These are phyloP conservation scores for Cephus nigrinus DNA, from an alignment of 2,888 invertebrate species.

Conservation along the genomic window DNA sequence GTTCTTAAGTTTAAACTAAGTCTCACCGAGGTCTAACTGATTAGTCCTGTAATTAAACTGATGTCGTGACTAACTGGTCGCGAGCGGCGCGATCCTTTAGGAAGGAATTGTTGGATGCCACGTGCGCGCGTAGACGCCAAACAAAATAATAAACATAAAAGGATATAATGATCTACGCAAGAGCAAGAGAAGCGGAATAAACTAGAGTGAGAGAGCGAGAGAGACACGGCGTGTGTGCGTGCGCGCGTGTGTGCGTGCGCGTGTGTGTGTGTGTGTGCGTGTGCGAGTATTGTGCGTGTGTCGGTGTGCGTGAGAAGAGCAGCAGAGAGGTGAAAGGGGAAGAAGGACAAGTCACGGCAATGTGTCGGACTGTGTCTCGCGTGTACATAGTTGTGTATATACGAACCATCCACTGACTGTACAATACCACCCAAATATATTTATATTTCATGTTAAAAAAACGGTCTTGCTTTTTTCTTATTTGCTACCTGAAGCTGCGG, in stretches of 20 bases:
- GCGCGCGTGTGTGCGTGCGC: not conserved
- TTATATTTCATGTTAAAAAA: constrained; percentile 59
- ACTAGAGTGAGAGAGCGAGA: constrained; percentile 2
- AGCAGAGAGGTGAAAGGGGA: not conserved
- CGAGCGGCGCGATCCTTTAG: not conserved
- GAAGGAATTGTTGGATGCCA: not conserved
- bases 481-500: constrained; percentile 5
- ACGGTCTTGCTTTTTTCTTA: constrained; percentile 4
- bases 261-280: not conserved
- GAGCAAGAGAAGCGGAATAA: not conserved
- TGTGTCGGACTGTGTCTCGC: constrained; percentile 12
- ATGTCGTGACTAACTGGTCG: constrained; percentile 4
- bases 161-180: not conserved
- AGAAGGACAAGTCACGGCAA: constrained; percentile 1
- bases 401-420: constrained; percentile 59
- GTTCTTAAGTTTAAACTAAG: constrained; percentile 45
- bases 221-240: not conserved
- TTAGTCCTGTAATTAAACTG: constrained; percentile 29
- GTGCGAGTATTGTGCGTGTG: not conserved
- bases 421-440: constrained; percentile 61
- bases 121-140: constrained; percentile 1
- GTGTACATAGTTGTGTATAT: constrained; percentile 35
- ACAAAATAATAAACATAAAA: too few relatives aligned
- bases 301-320: constrained; percentile 4
- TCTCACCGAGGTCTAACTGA: constrained; percentile 14